Conservation (phyloP, 2,797 vertebrate species). For the Rhabdomys pumilio region DNA sequence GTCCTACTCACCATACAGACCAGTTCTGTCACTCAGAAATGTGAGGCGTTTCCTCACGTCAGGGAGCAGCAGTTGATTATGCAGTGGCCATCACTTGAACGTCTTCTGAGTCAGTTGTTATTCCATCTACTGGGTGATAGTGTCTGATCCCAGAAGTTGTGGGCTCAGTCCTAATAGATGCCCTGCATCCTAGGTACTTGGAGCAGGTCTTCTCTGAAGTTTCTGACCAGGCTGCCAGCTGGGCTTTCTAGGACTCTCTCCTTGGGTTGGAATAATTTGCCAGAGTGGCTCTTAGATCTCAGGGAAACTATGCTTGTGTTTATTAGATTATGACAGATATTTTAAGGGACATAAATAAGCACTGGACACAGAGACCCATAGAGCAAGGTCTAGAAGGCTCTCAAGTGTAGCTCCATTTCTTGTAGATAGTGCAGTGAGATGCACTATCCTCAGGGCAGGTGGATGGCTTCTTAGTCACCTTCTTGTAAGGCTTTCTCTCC, state of each 20-base stretch:
- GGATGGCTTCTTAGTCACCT: neutral
- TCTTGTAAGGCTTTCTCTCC: neutral
- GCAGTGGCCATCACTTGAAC: neutral
- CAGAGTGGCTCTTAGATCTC: neutral
- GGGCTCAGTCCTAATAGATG: neutral
- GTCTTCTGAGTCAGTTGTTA: neutral
- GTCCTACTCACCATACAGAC: neutral
- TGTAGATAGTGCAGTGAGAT: neutral
- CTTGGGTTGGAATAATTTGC: neutral
- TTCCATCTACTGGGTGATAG: too few relatives aligned
- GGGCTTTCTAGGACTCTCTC: neutral
- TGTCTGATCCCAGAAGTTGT: neutral
- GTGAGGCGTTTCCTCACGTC: neutral
- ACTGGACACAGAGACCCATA: neutral
- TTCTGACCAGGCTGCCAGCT: neutral
- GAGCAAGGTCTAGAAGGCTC: neutral
- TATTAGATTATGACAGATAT: neutral
- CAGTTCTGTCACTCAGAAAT: neutral
- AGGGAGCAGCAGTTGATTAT: neutral
- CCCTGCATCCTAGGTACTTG: neutral
- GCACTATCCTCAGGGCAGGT: too few relatives aligned
- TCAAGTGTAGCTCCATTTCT: neutral
- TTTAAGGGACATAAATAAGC: neutral
- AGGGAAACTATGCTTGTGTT: neutral
- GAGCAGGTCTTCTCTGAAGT: neutral